Percentiles rank a stretch among this genome's conserved stretches.
Conservation (phyloP, 2,113 vertebrate species). For the Boleophthalmus pectinirostris region DNA sequence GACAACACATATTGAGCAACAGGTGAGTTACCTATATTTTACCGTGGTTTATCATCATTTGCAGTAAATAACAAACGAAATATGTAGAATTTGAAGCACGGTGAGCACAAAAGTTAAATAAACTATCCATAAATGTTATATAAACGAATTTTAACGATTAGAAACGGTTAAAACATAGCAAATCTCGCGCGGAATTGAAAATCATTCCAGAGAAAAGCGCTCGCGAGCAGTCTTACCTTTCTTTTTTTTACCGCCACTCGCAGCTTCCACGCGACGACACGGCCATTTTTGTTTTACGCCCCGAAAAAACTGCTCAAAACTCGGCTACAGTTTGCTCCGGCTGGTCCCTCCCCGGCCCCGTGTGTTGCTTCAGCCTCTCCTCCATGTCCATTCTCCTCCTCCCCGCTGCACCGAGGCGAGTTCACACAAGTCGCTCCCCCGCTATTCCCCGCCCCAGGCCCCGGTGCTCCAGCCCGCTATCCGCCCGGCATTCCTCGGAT, state of each 20-base stretch:
- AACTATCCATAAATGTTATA: not conserved
- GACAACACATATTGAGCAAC: conserved; percentile 31
- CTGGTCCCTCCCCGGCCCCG: conserved; percentile 36
- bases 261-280: not conserved
- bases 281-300: conserved; percentile 36
- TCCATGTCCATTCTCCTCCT: conserved; percentile 5
- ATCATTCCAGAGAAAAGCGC: not conserved
- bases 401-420: conserved; percentile 44
- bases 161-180: not conserved
- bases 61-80: not conserved
- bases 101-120: not conserved
- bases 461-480: conserved; percentile 41
- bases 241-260: conserved; percentile 6
- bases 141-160: not conserved
- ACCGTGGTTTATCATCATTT: too few relatives aligned
- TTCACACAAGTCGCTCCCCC: conserved; percentile 56
- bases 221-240: conserved; percentile 47
- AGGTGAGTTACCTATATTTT: conserved; percentile 15
- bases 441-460: conserved; percentile 26
- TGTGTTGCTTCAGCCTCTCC: not conserved
- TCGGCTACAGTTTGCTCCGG: not conserved
- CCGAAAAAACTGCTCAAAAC: conserved; percentile 41
- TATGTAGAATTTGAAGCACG: not conserved
- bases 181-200: conserved; percentile 30
- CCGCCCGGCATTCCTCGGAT: conserved; percentile 65